A percentile compares a stretch with the other conserved stretches of the same genome.
Conservation (phyloP, 2,113 vertebrate species). For the Bos taurus region ARS-UCD2.0 NC_037331.1:73084001-73084500, state of each 20-base stretch:
- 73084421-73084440: constrained; percentile 65
- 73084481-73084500: constrained; percentile 49
- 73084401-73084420: constrained; percentile 78
- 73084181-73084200: constrained; percentile 63
- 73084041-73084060: constrained; percentile 33
- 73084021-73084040: constrained; percentile 55
- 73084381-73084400: constrained; percentile 75
- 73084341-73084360: constrained; percentile 72
- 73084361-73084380: constrained; percentile 79
- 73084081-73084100: constrained; percentile 52
- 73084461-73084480: constrained; percentile 69
- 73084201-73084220: constrained; percentile 56
- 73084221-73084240: constrained; percentile 57
- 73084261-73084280: constrained; percentile 76
- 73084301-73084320: constrained; percentile 78
- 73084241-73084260: constrained; percentile 83
- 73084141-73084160: constrained; percentile 56
- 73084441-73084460: constrained; percentile 47
- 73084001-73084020: background rate
- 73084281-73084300: constrained; percentile 73
- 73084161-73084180: constrained; percentile 14
- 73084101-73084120: constrained; percentile 35
- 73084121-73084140: constrained; percentile 56
- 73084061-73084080: constrained; percentile 66
- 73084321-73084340: constrained; percentile 79